Conservation (phyloP, 2,797 vertebrate genomes). For the Sebastes glaucus region DNA sequence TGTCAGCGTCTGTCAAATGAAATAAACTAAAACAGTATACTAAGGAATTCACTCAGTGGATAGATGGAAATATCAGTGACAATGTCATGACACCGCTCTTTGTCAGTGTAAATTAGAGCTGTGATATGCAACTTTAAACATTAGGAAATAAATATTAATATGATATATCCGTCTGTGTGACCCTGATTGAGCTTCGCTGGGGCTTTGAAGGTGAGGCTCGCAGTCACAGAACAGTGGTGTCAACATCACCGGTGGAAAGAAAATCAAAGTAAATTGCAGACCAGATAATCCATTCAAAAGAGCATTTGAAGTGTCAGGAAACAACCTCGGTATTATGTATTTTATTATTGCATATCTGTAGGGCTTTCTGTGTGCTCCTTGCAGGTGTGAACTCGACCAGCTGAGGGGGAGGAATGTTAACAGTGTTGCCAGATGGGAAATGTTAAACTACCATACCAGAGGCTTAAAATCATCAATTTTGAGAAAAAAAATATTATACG, state of each 20-base stretch:
- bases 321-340: background rate
- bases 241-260: background rate
- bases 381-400: background rate
- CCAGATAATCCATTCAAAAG: background rate
- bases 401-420: background rate
- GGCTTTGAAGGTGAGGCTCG: constrained; percentile 4
- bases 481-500: background rate
- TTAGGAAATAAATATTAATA: background rate
- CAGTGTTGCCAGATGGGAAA: background rate
- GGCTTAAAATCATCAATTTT: background rate
- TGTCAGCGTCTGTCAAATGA: constrained; percentile 44
- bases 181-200: background rate
- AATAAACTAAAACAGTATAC: constrained; percentile 16
- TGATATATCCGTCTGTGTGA: background rate
- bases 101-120: constrained; percentile 8
- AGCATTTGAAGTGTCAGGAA: background rate
- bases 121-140: background rate
- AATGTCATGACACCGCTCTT: background rate
- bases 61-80: background rate
- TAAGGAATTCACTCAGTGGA: background rate
- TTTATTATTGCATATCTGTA: too few relatives aligned
- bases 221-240: background rate
- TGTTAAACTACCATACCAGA: background rate
- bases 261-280: background rate
- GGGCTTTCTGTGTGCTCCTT: background rate